These are phyloP conservation scores for Philaethria dido DNA, from an alignment of 2,888 invertebrate genomes.

Conservation along the genomic window DNA sequence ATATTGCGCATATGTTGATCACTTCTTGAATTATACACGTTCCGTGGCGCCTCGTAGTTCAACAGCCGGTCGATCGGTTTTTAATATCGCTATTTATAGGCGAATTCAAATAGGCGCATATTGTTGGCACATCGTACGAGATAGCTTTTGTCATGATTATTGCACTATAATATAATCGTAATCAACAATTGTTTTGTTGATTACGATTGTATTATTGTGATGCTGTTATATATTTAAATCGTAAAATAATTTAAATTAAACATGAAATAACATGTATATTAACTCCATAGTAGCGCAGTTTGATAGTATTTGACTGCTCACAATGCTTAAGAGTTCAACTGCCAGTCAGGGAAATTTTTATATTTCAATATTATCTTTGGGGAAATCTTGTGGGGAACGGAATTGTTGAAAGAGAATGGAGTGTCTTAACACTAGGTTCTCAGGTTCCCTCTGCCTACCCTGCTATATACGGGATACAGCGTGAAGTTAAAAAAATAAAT, in stretches of 20 bases:
- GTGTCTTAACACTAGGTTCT: too few relatives aligned
- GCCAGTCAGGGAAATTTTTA: neutral
- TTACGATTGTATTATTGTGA: neutral
- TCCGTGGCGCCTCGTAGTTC: slow-evolving; percentile 60
- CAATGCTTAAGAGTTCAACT: neutral
- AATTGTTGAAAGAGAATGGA: too few relatives aligned
- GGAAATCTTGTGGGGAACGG: too few relatives aligned
- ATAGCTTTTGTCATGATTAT: slow-evolving; percentile 35
- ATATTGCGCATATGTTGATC: slow-evolving; percentile 15
- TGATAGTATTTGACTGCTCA: neutral
- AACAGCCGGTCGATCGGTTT: slow-evolving; percentile 62
- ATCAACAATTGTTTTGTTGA: neutral
- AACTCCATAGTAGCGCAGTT: neutral
- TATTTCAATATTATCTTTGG: too few relatives aligned
- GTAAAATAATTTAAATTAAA: neutral
- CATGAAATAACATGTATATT: neutral
- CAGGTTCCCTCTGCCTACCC: too few relatives aligned
- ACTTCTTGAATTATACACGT: slow-evolving; percentile 23
- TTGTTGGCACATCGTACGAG: slow-evolving; percentile 53
- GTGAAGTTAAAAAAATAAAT: too few relatives aligned
- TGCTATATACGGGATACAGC: too few relatives aligned
- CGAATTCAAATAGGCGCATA: slow-evolving; percentile 57
- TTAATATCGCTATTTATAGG: slow-evolving; percentile 67
- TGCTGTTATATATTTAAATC: neutral
- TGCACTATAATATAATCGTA: slow-evolving; percentile 18